Base-by-base conservation (phyloP, 2,888 invertebrate species). In the Acholoe squamosa region DNA sequence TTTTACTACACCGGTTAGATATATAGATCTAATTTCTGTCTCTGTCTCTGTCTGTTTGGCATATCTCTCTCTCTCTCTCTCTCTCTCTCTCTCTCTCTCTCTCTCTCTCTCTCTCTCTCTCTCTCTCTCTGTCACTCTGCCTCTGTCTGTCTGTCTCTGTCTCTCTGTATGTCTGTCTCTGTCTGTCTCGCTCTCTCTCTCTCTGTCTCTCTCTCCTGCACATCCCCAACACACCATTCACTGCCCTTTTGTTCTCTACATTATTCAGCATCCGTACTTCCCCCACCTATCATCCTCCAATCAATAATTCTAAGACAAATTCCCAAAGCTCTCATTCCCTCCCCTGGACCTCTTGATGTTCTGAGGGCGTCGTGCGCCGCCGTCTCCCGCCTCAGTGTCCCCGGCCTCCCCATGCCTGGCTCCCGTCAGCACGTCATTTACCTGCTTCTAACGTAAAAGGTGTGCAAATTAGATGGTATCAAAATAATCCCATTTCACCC, bases 391-490 rank as follows among this genome's bases (percentile, higher is more conserved):
- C 61, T n/a, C n/a, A 7, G 43, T 10, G 19, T n/a, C 61, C 5
- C 61, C 61, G 22, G 61, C 61, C 61, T n/a, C 7, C 61, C 61
- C 22, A 3, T 0, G 1, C 61, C 7, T 19, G 61, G 22, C 61
- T n/a, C 61, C 61, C 61, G 61, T n/a, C 61, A 61, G 43, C 61
- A 61, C 61, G 14, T 61, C 61, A 14, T 19, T n/a, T n/a, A n/a
- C 22, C 22, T 61, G 61, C 61, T 19, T 1, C 61, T n/a, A 61
- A 14, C 19, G 43, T 43, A 7, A 14, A 19, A 61, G 61, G 61
- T 61, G 61, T 61, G 61, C 61, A 61, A 61, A 61, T 61, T 61
- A 61, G 61, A 14, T 61, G 61, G 61, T 61, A 61, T 61, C 61
- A 61, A 61, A 61, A 61, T 61, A 61, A 61, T 61, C 61, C 61